These are phyloP conservation scores for Uropetala carovei DNA, from an alignment of 2,888 invertebrate genomes.

Conservation along the genomic window DNA sequence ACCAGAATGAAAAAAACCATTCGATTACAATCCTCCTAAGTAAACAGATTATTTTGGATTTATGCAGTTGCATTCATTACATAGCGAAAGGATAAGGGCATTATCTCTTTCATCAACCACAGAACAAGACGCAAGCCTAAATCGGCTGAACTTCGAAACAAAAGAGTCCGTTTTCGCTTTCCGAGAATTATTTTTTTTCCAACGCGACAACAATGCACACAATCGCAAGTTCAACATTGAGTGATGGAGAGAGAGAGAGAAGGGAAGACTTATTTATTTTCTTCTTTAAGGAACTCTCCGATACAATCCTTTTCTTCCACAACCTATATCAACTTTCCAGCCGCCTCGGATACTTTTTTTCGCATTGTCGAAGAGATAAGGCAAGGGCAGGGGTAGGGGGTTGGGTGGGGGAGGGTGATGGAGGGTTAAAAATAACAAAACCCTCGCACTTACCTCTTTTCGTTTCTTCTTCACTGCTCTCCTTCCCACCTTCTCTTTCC, in stretches of 20 bases:
- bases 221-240: background rate
- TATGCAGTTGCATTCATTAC: background rate
- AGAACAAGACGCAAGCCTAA: background rate
- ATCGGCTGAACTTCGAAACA: conserved; percentile 7
- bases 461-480: background rate
- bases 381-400: background rate
- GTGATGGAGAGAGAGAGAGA: background rate
- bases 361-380: background rate
- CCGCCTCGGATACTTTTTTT: background rate
- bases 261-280: background rate
- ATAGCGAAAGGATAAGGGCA: background rate
- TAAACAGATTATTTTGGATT: background rate
- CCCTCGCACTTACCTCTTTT: background rate
- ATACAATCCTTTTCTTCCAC: background rate
- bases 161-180: background rate
- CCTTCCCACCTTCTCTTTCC: background rate
- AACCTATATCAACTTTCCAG: background rate
- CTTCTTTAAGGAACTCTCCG: conserved; percentile 20
- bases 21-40: background rate
- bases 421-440: background rate
- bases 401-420: background rate
- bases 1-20: background rate
- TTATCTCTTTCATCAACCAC: background rate
- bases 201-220: background rate
- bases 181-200: background rate